Evolutionary conservation across 2,888 invertebrate genomes (phyloP), one percentile per base, ranked within the genome.

Genomic region (Quadroppia sp.): DNA sequence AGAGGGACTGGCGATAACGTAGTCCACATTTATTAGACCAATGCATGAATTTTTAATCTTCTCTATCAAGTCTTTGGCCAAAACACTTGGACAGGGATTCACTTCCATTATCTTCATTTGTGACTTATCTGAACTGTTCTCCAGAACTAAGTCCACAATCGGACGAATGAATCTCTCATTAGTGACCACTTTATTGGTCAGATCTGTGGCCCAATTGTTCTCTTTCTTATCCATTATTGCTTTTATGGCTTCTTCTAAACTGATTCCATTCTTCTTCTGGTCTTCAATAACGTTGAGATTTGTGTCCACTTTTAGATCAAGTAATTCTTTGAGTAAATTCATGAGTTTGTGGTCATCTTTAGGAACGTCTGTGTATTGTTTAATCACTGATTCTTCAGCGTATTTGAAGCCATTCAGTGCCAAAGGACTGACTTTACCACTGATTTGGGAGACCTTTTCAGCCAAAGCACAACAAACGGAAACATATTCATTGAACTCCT

Each of bases 71-170:
- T 74, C 7, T 32, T 61, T 45, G 1, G 78, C 50, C 23, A 75
- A 61, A 50, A 72, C 15, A 23, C 78, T 78, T 1, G 32, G 40
- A 2, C 74, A 61, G 13, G 76, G 73, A 36, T 77, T 86, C 11
- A 88, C 83, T 85, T 95, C 94, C n/a, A 87, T 84, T 20, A 88
- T 85, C 82, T 90, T 91, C 20, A 94, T 82, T 80, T 89, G 81
- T 80, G 30, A 90, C 4, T 89, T 90, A 3, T 88, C 82, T 15
- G 88, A 86, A 53, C 85, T 84, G 82, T 94, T 95, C 84, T 94
- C 94, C 40, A 89, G 82, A 32, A 89, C 88, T 15, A 90, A 83
- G 81, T 94, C 92, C 72, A 92, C 81, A 74, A 81, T 80, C 7
- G 82, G 80, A 75, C 82, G 81, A 30, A 84, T 76, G n/a, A 79